Base-by-base conservation (phyloP, 2,888 invertebrate genomes). In the Xanthorhoe spadicearia region DNA sequence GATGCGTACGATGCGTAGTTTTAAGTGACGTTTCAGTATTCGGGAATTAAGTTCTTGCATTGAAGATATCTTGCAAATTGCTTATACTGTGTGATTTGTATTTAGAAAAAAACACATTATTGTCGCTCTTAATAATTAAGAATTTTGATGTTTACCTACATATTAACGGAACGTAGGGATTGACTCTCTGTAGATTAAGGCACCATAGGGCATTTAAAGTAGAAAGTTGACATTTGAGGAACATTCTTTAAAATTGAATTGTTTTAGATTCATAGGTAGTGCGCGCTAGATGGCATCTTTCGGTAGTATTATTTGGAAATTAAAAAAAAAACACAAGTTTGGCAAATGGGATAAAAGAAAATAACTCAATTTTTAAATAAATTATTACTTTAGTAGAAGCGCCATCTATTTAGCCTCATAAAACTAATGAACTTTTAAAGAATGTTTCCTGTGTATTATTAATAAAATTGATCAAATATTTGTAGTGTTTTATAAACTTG, bases 401-500 rank as follows among this genome's bases (percentile, higher is more conserved):
- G 38, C 38, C 38, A 43, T 43, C 38, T 43, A 43, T 13, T 43
- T 3, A 13, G 1, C 38, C 10, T 43, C 13, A 13, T 13, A 13
- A 10, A 43, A 13, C 38, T 38, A 38, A 32, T 6, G 0, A 7
- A 38, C 8, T 43, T 43, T 13, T 4, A 38, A 38, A 10, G 10
- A 43, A 43, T 43, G 38, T 43, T 43, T 76, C 76, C 32, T 7
- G 32, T 32, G 51, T 66, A 60, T 59, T 49, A 59, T 57, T 67
- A 78, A 77, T 75, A 72, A 74, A 83, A 83, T 78, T 83, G 82
- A 82, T 83, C 81, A 84, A 83, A 76, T 85, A 84, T 81, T 81
- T 77, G 83, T 87, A 87, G 87, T 85, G 68, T 89, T 88, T 88
- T 87, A 84, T 88, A 87, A 83, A 81, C 65, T 79, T 79, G 81